Evolutionary conservation across 2,888 invertebrate genomes (phyloP), one percentile per base, ranked within the genome.

Genomic region (Cantharis flavilabris): DNA sequence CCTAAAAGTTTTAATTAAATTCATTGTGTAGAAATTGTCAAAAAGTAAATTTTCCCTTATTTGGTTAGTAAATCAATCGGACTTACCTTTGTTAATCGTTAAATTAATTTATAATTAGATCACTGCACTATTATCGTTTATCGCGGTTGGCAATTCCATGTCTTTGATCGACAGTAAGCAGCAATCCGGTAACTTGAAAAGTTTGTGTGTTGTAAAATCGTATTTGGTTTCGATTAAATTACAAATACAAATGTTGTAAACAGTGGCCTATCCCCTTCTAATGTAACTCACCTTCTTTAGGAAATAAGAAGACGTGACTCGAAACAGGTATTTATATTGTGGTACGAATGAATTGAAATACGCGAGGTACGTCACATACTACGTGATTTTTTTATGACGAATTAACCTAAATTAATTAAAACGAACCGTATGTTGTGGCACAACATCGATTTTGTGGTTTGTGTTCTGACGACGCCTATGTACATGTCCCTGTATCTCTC

Each of bases 291-390:
- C 65, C 65, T 67, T 67, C 18, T n/a, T 67, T 23, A 23, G 5
- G 9, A 70, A 11, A 28, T 14, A 13, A 11, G 33, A 23, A 69
- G 69, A 73, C 73, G 73, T 73, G 73, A 73, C 73, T 69, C 26
- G 16, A 30, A 70, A 49, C 72, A 73, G 67, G 72, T 73, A 73
- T 14, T 33, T 33, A 33, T 33, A 1, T 33, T 13, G 4, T 33
- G 13, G 33, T 33, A 13, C 4, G 4, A 33, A 33, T 4, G 33
- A 33, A 1, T 13, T 13, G 11, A 11, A 33, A 33, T 33, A 33
- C 33, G 33, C 13, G 33, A 1, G 13, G 3, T 33, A 33, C 3
- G 33, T 33, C 33, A 33, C 33, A 33, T 13, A 33, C 33, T 13
- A 33, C 1, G 3, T 33, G 11, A 33, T 33, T 33, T 33, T 30